Percentiles rank a stretch among this genome's conserved stretches.
Evolutionary conservation across 2,888 invertebrate genomes (phyloP).

Genomic region (Pseudococcus jackbeardsleyi): DNA sequence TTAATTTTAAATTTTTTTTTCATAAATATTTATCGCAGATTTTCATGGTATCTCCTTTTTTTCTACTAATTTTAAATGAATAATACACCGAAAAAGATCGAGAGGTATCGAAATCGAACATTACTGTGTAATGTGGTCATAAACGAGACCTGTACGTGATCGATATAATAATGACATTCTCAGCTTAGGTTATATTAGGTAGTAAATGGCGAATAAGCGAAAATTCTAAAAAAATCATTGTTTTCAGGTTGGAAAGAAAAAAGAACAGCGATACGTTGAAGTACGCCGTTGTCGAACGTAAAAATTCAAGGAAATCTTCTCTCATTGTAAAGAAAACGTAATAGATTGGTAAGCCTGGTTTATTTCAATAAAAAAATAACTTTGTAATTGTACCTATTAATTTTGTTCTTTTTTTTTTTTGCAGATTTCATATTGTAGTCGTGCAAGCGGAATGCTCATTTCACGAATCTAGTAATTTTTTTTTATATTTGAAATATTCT

Average conservation of each 20-base stretch:
- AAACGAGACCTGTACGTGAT: slow-evolving; percentile 14
- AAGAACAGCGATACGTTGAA: slow-evolving; percentile 45
- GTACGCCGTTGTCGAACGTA: slow-evolving; percentile 31
- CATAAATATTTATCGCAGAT: neutral
- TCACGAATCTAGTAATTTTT: slow-evolving; percentile 12
- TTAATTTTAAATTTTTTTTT: neutral
- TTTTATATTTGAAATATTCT: neutral
- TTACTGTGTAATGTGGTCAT: neutral
- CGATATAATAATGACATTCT: neutral
- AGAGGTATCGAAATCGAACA: neutral
- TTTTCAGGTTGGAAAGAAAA: slow-evolving; percentile 29
- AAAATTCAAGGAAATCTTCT: slow-evolving; percentile 42
- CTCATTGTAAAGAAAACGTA: slow-evolving; percentile 27
- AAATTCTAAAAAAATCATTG: slow-evolving; percentile 24
- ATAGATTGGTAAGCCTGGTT: neutral
- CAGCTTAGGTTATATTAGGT: neutral
- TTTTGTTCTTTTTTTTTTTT: neutral
- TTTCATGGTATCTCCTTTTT: neutral
- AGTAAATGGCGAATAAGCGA: slow-evolving; percentile 20
- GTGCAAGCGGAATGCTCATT: slow-evolving; percentile 7
- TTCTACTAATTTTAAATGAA: neutral
- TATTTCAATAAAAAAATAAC: neutral
- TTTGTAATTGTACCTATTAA: neutral
- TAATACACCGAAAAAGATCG: no score
- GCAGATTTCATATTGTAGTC: neutral